Conservation (phyloP, 2,113 vertebrate species). For the Lepus timidus region DNA sequence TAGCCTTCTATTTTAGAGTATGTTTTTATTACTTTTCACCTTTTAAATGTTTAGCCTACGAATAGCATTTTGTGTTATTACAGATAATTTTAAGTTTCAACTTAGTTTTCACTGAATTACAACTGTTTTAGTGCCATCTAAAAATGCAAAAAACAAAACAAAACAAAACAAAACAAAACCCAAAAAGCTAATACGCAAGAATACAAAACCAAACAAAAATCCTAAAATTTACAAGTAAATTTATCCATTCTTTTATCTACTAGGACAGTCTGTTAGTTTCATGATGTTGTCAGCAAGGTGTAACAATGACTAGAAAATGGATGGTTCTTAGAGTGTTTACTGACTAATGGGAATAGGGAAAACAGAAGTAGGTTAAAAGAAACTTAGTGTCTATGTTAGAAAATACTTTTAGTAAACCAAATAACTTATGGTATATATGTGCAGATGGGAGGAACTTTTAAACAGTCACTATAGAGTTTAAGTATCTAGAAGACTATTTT, state of each 20-base stretch:
- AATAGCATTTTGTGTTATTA: neutral
- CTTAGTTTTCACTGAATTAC: constrained; percentile 6
- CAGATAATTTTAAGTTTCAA: constrained; percentile 30
- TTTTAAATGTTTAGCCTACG: neutral
- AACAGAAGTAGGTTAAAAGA: neutral
- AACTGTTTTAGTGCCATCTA: neutral
- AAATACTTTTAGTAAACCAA: neutral
- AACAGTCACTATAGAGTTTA: neutral
- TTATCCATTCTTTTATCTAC: neutral
- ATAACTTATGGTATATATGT: neutral
- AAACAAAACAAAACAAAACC: neutral
- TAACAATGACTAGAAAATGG: neutral
- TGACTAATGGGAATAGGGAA: neutral
- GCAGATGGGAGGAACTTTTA: neutral
- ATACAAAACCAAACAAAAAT: neutral
- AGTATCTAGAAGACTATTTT: neutral
- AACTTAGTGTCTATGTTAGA: neutral
- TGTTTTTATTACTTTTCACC: constrained; percentile 18
- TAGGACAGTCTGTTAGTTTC: neutral
- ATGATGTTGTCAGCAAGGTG: constrained; percentile 42
- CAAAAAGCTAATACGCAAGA: neutral
- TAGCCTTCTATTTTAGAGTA: neutral
- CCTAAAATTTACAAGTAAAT: neutral
- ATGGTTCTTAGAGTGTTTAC: constrained; percentile 11
- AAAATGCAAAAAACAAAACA: neutral